Base-by-base conservation (phyloP, 2,113 vertebrate species). In the Rallus limicola region DNA sequence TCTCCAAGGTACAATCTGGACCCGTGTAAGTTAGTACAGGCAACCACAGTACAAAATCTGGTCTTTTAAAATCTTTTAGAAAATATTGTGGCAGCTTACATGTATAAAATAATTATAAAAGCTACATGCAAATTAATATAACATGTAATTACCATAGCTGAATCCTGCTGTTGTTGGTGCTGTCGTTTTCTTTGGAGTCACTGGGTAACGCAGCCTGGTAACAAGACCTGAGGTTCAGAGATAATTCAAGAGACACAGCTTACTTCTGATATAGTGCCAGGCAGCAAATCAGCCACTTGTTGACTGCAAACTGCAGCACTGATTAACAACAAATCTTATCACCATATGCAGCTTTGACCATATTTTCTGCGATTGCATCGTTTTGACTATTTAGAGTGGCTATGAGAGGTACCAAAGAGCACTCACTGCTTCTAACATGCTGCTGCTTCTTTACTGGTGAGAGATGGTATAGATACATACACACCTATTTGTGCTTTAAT, bases 91-190 rank as follows among this genome's bases (percentile, higher is more conserved):
- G 46, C 29, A 59, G 14, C 63, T 71, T 58, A 70, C 25, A 72
- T 16, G 24, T 19, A 90, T 7, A 44, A 69, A 94, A n/a, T 33
- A 9, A 44, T 65, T n/a, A 36, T 29, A 72, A 86, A 70, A 71
- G 5, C 11, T 13, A 16, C 1, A 1, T 15, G 11, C 16, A 78
- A 68, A 58, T 38, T 19, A 82, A 84, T 16, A 38, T 20, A 82
- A 67, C 11, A 52, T 1, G 23, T n/a, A 67, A 68, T 98, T 98
- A 99, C 99, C 99, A 19, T 99, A 99, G 97, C 99, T 99, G 98
- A 99, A 99, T 40, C 99, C 99, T 31, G 99, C 99, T 0, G 99
- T 99, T n/a, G 98, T 98, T 1, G 99, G 99, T 26, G 98, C 99
- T 1, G 97, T 97, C 12, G 88, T 98, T 82, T 96, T 98, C 79